phyloP scores from a whole-genome alignment of 2,888 invertebrate species.

The Acanthoscelides obtectus region DNA sequence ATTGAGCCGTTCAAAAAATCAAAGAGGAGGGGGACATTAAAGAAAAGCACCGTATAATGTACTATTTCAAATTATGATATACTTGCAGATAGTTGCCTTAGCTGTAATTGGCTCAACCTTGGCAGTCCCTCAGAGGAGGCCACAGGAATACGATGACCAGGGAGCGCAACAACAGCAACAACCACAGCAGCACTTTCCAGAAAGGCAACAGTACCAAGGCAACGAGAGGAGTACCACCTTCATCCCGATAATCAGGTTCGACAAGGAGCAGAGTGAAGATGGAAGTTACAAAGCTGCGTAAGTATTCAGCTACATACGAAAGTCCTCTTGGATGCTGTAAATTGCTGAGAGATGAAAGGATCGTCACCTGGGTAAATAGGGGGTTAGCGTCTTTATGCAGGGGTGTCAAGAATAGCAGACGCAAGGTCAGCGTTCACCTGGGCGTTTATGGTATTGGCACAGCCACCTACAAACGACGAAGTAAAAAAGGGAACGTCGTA shows the following conservation, averaged over 20 bases:
- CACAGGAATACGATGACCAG: conserved; percentile 16
- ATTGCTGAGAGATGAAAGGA: too few species aligned
- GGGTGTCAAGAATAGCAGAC: too few species aligned
- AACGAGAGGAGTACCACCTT: conserved; percentile 62
- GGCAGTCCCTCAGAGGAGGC: conserved; percentile 21
- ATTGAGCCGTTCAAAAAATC: too few species aligned
- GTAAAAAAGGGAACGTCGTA: too few species aligned
- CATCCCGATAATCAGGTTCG: conserved; percentile 76
- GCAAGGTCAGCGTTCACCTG: too few species aligned
- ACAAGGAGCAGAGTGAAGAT: conserved; percentile 77
- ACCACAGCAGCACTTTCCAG: conserved; percentile 30
- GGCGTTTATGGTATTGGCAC: too few species aligned
- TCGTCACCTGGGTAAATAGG: too few species aligned
- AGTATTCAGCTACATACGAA: conserved; percentile 36
- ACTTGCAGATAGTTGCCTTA: conserved; percentile 24
- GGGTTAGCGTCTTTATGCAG: too few species aligned
- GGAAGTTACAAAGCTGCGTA: conserved; percentile 79
- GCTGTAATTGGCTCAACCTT: conserved; percentile 23
- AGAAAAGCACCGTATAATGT: too few species aligned
- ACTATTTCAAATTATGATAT: not conserved
- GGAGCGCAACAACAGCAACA: conserved; percentile 23
- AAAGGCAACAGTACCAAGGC: conserved; percentile 31
- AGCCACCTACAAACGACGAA: too few species aligned
- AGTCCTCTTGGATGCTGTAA: too few species aligned
- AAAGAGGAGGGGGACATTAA: too few species aligned